Conservation (phyloP, 2,888 invertebrate species). For the Drosophila emarginata region DNA sequence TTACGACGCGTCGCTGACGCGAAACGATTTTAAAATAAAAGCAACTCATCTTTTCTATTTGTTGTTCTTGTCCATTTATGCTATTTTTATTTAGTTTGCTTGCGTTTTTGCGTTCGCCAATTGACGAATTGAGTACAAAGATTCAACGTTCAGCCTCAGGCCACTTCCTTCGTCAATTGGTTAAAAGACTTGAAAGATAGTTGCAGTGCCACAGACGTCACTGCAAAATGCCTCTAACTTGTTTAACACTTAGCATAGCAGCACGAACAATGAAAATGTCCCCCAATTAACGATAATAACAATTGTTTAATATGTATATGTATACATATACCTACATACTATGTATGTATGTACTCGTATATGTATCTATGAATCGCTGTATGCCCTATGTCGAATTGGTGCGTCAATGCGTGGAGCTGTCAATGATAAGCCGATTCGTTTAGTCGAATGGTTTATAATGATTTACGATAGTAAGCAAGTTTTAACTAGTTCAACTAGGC, state of each 20-base stretch:
- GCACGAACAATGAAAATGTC: constrained; percentile 32
- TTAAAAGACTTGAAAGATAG: constrained; percentile 34
- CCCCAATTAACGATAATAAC: constrained; percentile 71
- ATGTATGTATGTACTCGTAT: too few relatives aligned
- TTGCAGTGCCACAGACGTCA: constrained; percentile 48
- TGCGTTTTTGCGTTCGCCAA: constrained; percentile 46
- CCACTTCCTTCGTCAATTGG: constrained; percentile 55
- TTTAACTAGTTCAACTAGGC: constrained; percentile 29
- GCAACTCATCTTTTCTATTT: constrained; percentile 54
- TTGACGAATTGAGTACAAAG: constrained; percentile 51
- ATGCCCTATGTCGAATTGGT: constrained; percentile 28
- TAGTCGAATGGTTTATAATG: not conserved
- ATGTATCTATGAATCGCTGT: constrained; percentile 49
- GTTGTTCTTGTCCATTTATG: constrained; percentile 46
- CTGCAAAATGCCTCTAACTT: constrained; percentile 35
- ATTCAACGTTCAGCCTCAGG: not conserved
- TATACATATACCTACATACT: too few relatives aligned
- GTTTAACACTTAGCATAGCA: constrained; percentile 37
- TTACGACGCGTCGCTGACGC: constrained; percentile 64
- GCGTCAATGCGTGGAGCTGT: constrained; percentile 52
- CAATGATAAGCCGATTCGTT: constrained; percentile 7
- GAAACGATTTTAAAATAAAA: constrained; percentile 70
- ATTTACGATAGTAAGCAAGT: constrained; percentile 16
- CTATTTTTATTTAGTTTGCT: constrained; percentile 52
- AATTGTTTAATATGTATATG: constrained; percentile 44